A percentile compares a stretch with the other conserved stretches of the same genome.
These are phyloP conservation scores for Psittacus erithacus DNA, from an alignment of 2,113 vertebrate genomes.

Conservation along the genomic window DNA sequence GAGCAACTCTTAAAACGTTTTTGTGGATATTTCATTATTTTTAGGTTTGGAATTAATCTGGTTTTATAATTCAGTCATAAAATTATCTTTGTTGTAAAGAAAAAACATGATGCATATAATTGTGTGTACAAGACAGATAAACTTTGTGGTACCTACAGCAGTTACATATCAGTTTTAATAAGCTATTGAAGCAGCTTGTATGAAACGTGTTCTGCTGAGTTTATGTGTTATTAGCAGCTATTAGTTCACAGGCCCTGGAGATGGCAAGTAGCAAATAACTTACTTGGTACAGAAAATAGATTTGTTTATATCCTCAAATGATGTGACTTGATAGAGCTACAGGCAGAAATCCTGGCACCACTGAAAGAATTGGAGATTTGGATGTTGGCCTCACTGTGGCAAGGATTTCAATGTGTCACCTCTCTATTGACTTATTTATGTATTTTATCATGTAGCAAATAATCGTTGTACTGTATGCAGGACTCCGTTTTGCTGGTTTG, in stretches of 20 bases:
- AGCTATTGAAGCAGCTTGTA: background rate
- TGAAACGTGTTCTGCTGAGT: background rate
- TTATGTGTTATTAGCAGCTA: background rate
- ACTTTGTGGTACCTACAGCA: background rate
- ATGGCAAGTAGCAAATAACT: background rate
- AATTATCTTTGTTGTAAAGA: background rate
- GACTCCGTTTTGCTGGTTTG: background rate
- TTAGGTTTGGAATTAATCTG: background rate
- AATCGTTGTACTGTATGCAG: background rate
- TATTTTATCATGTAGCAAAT: background rate
- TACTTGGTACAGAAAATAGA: background rate
- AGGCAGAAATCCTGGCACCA: background rate
- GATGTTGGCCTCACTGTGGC: background rate
- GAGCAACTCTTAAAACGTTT: constrained; percentile 65
- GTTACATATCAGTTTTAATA: background rate
- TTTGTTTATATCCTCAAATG: background rate
- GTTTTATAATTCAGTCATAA: background rate
- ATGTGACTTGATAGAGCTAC: background rate
- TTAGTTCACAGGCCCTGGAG: background rate
- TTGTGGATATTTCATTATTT: background rate
- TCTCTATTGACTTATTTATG: background rate
- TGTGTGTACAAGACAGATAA: background rate
- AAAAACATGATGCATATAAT: background rate
- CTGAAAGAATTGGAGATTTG: background rate
- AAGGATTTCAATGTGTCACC: background rate